These are phyloP conservation scores for Silurus lanzhouensis DNA, from an alignment of 2,797 vertebrate genomes.

Conservation along the genomic window DNA sequence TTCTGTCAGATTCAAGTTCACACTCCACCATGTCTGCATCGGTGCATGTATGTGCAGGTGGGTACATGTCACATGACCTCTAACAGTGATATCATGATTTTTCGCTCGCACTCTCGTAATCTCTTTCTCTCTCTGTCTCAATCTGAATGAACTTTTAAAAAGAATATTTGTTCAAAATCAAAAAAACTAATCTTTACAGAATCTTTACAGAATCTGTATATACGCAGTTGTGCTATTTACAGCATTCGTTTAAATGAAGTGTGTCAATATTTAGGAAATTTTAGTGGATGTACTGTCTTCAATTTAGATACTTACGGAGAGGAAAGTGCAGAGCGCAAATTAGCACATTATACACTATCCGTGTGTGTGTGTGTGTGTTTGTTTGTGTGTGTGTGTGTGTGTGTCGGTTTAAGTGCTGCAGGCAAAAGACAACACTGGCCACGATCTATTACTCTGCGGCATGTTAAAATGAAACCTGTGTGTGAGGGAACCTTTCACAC, in stretches of 20 bases:
- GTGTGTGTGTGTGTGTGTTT: constrained; percentile 16
- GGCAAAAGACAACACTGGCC: constrained; percentile 32
- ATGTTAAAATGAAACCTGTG: constrained; percentile 30
- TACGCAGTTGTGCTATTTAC: neutral
- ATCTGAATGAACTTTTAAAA: too few relatives aligned
- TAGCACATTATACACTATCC: neutral
- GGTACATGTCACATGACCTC: too few relatives aligned
- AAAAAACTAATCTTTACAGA: neutral
- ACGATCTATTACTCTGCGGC: constrained; percentile 38
- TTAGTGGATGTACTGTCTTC: neutral
- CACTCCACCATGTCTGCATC: too few relatives aligned
- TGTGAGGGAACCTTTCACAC: constrained; percentile 40
- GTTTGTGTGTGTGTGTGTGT: constrained; percentile 11
- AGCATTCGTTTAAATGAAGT: neutral
- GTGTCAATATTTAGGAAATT: neutral
- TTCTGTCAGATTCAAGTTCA: too few relatives aligned
- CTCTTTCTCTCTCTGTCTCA: too few relatives aligned
- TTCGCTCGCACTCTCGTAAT: too few relatives aligned
- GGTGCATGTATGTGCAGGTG: too few relatives aligned
- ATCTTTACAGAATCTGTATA: neutral
- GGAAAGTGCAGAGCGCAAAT: neutral
- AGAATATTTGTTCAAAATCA: neutral
- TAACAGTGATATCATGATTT: too few relatives aligned
- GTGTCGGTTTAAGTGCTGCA: constrained; percentile 14
- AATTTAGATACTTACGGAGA: neutral